phyloP scores from a whole-genome alignment of 2,113 vertebrate genomes.

The Osmerus eperlanus region DNA sequence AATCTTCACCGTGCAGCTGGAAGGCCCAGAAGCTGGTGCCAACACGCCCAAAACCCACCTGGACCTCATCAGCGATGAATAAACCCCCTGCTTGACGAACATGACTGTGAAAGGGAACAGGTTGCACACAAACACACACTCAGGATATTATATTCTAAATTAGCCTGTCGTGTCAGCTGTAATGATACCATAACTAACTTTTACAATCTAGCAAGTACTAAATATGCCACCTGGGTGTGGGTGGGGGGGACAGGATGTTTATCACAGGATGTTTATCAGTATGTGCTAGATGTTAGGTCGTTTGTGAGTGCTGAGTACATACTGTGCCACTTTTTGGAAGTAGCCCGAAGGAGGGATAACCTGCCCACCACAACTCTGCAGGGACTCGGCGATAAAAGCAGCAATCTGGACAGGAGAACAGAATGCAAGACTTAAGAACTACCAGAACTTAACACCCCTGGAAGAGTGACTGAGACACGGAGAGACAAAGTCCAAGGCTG shows the following conservation, averaged over 20 bases:
- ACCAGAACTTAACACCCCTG: background rate
- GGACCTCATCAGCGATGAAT: conserved; percentile 94
- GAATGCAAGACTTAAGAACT: conserved; percentile 44
- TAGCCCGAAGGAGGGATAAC: conserved; percentile 93
- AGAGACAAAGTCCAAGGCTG: no score
- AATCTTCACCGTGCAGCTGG: conserved; percentile 88
- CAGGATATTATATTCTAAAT: background rate
- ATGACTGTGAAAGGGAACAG: conserved; percentile 64
- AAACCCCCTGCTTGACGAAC: conserved; percentile 81
- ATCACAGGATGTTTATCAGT: no score
- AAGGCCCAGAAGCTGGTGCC: conserved; percentile 95
- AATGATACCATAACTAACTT: no score
- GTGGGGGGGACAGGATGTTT: no score
- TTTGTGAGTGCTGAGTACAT: conserved; percentile 67
- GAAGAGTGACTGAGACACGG: no score
- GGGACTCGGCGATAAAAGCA: conserved; percentile 95
- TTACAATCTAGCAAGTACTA: no score
- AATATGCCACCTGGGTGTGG: no score
- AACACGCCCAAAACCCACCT: conserved; percentile 93
- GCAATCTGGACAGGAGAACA: conserved; percentile 86
- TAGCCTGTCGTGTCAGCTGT: no score
- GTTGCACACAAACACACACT: background rate
- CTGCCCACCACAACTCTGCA: conserved; percentile 98
- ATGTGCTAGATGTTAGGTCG: no score
- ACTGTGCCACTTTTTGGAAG: conserved; percentile 97